Conservation (phyloP, 2,888 invertebrate species). For the Protonemura montana region DNA sequence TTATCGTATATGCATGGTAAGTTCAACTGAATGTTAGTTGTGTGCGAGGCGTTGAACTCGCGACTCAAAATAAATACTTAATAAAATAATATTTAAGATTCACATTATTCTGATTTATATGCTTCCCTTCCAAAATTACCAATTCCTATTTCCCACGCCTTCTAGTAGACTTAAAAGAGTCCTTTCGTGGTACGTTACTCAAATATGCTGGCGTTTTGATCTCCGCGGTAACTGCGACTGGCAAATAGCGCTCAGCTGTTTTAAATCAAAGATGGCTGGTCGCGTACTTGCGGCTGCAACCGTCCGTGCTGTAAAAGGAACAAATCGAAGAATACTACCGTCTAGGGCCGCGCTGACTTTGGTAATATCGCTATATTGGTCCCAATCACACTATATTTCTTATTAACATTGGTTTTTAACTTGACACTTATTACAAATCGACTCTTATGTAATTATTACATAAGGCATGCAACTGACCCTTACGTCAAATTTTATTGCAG, state of each 20-base stretch:
- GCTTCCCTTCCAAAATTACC: neutral
- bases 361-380: slow-evolving; percentile 56
- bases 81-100: neutral
- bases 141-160: neutral
- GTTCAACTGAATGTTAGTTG: neutral
- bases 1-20: no score
- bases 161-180: neutral
- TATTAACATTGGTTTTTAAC: neutral
- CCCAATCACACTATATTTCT: neutral
- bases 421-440: slow-evolving; percentile 28
- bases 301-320: slow-evolving; percentile 84
- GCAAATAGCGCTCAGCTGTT: slow-evolving; percentile 15
- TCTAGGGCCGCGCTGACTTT: slow-evolving; percentile 84
- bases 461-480: neutral
- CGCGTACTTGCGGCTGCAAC: slow-evolving; percentile 86
- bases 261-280: slow-evolving; percentile 69
- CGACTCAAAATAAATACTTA: neutral
- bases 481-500: slow-evolving; percentile 59
- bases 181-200: neutral
- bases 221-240: neutral
- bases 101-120: neutral
- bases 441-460: neutral
- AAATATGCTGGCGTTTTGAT: neutral
- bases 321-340: slow-evolving; percentile 71
- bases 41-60: neutral